Percentiles rank a stretch among this genome's conserved stretches.
Evolutionary conservation across 2,888 invertebrate genomes (phyloP).

Genomic region (Agrotis exclamationis): DNA sequence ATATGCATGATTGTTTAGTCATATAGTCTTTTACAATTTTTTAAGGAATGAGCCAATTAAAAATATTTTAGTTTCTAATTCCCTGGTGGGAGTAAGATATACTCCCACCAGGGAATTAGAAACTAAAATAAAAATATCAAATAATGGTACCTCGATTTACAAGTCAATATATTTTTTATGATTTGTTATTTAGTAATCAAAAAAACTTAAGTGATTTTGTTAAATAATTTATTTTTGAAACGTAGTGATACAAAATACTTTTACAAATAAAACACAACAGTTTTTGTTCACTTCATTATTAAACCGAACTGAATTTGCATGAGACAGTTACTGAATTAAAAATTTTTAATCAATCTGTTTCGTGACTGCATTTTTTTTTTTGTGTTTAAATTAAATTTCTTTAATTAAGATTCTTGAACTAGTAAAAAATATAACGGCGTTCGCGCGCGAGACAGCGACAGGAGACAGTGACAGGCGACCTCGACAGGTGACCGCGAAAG

Average conservation of each 20-base stretch:
- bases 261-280: not conserved
- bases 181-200: not conserved
- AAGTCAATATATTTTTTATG: not conserved
- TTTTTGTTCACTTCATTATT: constrained; percentile 38
- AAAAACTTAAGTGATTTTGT: constrained; percentile 1
- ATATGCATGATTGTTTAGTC: not conserved
- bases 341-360: constrained; percentile 11
- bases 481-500: no score
- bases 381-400: constrained; percentile 11
- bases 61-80: no score
- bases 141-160: no score
- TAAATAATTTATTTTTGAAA: constrained; percentile 13
- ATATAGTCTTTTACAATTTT: no score
- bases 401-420: constrained; percentile 2
- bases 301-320: constrained; percentile 35
- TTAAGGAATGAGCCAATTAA: not conserved
- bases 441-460: no score
- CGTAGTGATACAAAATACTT: not conserved
- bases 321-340: constrained; percentile 18
- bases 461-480: no score
- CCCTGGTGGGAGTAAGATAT: no score
- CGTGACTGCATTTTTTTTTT: constrained; percentile 22
- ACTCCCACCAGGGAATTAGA: no score
- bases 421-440: not conserved
- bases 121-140: no score